A percentile compares a stretch with the other conserved stretches of the same genome.
Conservation (phyloP, 2,888 invertebrate genomes). For the Netelia virgata region DNA sequence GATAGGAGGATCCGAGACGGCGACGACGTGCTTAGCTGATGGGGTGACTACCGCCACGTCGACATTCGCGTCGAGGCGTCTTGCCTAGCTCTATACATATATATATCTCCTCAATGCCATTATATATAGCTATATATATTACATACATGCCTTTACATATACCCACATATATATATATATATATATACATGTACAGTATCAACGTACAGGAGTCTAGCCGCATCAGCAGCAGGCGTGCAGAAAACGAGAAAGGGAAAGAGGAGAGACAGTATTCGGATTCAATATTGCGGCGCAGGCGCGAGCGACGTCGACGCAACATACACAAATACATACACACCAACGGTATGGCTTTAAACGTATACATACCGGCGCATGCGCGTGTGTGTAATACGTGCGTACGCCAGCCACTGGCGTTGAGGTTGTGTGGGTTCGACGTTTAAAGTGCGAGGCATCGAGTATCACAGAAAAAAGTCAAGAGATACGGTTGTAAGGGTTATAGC, state of each 20-base stretch:
- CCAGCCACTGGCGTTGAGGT: no score
- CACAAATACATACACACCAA: conserved; percentile 25
- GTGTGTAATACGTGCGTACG: no score
- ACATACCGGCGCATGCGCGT: neutral
- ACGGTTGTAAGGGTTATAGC: no score
- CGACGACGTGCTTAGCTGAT: conserved; percentile 57
- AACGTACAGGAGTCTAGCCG: conserved; percentile 47
- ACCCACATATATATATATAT: neutral
- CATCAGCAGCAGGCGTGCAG: conserved; percentile 42
- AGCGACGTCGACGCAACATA: conserved; percentile 44
- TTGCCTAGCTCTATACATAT: conserved; percentile 32
- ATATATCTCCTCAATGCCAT: conserved; percentile 23
- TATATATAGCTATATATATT: neutral
- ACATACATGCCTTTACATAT: neutral
- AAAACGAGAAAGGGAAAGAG: conserved; percentile 43
- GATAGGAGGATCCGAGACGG: conserved; percentile 54
- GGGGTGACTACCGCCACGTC: conserved; percentile 54
- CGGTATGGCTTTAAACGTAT: neutral
- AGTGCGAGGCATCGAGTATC: no score
- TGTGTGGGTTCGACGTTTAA: no score
- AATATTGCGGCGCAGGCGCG: conserved; percentile 79
- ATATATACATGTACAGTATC: neutral
- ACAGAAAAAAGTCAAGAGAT: no score
- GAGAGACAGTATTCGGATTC: conserved; percentile 72
- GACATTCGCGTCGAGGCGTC: conserved; percentile 52